These are phyloP conservation scores for Elysia crispata DNA, from an alignment of 2,888 invertebrate genomes.

Conservation along the genomic window DNA sequence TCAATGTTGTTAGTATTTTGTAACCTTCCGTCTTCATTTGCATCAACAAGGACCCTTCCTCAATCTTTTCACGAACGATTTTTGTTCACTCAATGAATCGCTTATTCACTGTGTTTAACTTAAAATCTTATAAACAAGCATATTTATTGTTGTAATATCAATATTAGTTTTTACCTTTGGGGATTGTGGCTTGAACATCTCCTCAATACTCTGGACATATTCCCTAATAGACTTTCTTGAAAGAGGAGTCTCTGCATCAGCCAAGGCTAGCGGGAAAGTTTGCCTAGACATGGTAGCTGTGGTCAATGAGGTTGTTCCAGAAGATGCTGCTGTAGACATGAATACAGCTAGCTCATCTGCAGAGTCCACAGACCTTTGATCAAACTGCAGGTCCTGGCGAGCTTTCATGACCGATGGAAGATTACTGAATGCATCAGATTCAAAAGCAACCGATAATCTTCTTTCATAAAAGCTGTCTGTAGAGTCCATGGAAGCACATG, in stretches of 20 bases:
- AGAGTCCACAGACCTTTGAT: no score
- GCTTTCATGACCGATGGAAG: conserved; percentile 89
- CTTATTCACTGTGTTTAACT: no score
- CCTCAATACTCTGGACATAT: conserved; percentile 67
- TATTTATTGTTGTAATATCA: no score
- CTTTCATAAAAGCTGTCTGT: conserved; percentile 67
- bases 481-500: conserved; percentile 52
- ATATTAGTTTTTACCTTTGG: conserved; percentile 45
- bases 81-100: no score
- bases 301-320: background rate
- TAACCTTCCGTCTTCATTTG: no score
- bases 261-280: background rate
- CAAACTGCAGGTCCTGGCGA: conserved; percentile 51
- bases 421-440: conserved; percentile 85
- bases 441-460: conserved; percentile 76
- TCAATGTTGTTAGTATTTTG: no score
- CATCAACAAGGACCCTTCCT: no score
- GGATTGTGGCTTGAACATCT: conserved; percentile 57
- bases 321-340: conserved; percentile 30
- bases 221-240: conserved; percentile 63
- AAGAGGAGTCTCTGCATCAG: background rate
- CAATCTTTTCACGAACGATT: no score
- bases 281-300: background rate
- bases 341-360: background rate
- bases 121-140: no score